phyloP scores from a whole-genome alignment of 2,113 vertebrate species.

The Istiophorus platypterus region DNA sequence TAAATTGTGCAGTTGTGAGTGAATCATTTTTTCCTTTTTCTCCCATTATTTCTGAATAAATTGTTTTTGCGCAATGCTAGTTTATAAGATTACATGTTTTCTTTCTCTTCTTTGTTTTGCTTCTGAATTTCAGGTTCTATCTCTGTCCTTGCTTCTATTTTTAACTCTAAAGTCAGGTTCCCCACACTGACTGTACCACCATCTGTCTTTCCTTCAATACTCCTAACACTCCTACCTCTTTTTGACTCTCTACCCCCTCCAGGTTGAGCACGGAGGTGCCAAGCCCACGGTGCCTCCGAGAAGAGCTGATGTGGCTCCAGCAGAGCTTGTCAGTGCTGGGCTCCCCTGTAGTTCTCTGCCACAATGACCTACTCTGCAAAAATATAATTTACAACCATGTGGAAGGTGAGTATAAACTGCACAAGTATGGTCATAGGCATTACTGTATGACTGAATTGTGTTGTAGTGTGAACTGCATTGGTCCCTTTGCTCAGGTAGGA shows the following conservation, averaged over 20 bases:
- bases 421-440: slow-evolving; percentile 35
- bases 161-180: background rate
- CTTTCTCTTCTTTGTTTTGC: background rate
- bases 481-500: slow-evolving; percentile 62
- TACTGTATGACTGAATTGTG: slow-evolving; percentile 56
- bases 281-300: slow-evolving; percentile 87
- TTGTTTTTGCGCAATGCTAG: background rate
- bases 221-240: background rate
- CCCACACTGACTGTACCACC: background rate
- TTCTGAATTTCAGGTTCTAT: slow-evolving; percentile 3
- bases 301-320: slow-evolving; percentile 96
- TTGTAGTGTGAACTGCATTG: slow-evolving; percentile 51
- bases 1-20: background rate
- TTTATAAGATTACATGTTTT: background rate
- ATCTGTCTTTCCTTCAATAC: background rate
- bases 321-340: slow-evolving; percentile 91
- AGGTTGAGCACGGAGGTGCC: slow-evolving; percentile 93
- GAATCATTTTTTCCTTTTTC: background rate
- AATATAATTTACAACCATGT: slow-evolving; percentile 98
- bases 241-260: slow-evolving; percentile 19
- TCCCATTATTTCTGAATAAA: background rate
- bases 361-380: slow-evolving; percentile 99
- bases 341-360: slow-evolving; percentile 97
- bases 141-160: background rate
- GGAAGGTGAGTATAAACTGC: slow-evolving; percentile 87